Conservation (phyloP, 2,888 invertebrate species). For the Podotricha telesiphe region DNA sequence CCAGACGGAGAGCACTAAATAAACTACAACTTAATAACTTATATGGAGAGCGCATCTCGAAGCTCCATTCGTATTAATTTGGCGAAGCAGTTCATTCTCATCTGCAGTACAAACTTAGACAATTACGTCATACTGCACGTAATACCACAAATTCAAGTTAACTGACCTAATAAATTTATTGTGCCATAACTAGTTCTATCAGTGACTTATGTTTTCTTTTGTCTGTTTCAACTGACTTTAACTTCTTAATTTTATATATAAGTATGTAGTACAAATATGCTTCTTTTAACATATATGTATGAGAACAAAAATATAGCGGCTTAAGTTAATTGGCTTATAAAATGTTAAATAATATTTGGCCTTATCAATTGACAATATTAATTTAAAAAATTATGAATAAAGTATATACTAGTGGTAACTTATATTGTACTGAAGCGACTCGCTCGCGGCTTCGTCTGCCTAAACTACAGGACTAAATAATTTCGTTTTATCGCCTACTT, state of each 20-base stretch:
- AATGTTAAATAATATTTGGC: too few species aligned
- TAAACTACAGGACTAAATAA: too few species aligned
- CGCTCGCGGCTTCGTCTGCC: too few species aligned
- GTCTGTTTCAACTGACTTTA: conserved; percentile 56
- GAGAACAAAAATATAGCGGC: too few species aligned
- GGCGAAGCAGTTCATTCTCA: conserved; percentile 47
- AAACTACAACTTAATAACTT: conserved; percentile 36
- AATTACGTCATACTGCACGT: conserved; percentile 55
- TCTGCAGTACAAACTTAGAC: conserved; percentile 51
- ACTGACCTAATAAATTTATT: conserved; percentile 79
- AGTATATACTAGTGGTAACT: too few species aligned
- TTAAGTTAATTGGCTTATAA: too few species aligned
- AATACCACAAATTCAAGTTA: conserved; percentile 73
- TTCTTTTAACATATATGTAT: background rate
- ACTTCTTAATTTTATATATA: conserved; percentile 28
- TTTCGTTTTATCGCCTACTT: too few species aligned
- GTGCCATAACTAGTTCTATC: conserved; percentile 74
- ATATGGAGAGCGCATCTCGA: conserved; percentile 38
- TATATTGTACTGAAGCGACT: too few species aligned
- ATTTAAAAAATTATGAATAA: too few species aligned
- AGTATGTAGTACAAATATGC: conserved; percentile 5
- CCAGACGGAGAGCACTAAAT: conserved; percentile 25
- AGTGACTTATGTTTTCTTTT: conserved; percentile 65
- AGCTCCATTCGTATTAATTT: conserved; percentile 47
- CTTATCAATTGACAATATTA: too few species aligned